A percentile compares a stretch with the other conserved stretches of the same genome.
These are phyloP conservation scores for Notodonta dromedarius DNA, from an alignment of 2,888 invertebrate genomes.

Conservation along the genomic window DNA sequence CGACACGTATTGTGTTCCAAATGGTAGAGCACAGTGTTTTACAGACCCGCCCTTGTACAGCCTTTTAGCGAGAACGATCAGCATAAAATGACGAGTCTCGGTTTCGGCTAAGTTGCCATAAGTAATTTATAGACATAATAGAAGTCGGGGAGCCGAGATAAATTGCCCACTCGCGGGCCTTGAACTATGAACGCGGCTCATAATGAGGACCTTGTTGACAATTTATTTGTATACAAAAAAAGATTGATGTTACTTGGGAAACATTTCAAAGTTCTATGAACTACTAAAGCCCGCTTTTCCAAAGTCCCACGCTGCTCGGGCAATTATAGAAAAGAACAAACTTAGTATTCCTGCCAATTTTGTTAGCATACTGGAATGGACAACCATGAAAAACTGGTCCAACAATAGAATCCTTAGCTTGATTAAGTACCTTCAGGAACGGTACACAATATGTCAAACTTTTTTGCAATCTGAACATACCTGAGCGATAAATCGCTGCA, in stretches of 20 bases:
- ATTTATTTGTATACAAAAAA: slow-evolving; percentile 34
- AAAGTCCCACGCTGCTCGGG: not conserved
- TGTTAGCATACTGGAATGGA: too few species aligned
- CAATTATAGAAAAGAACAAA: slow-evolving; percentile 2
- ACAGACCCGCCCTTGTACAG: slow-evolving; percentile 19
- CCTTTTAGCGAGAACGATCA: slow-evolving; percentile 19
- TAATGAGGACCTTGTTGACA: slow-evolving; percentile 51
- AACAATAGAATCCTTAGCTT: too few species aligned
- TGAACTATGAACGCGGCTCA: slow-evolving; percentile 48
- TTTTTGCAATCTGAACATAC: too few species aligned
- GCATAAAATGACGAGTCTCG: slow-evolving; percentile 27
- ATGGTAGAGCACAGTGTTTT: slow-evolving; percentile 19
- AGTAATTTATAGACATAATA: slow-evolving; percentile 69
- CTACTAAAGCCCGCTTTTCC: slow-evolving; percentile 9
- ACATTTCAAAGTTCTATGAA: slow-evolving; percentile 1
- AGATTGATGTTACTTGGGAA: slow-evolving; percentile 26
- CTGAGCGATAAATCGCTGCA: too few species aligned
- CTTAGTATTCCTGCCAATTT: not conserved
- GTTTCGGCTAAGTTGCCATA: slow-evolving; percentile 43
- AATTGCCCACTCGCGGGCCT: slow-evolving; percentile 58
- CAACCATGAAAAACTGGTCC: too few species aligned
- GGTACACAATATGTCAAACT: too few species aligned
- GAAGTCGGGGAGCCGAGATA: slow-evolving; percentile 55
- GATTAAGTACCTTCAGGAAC: too few species aligned
- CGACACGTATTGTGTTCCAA: slow-evolving; percentile 2